phyloP scores from a whole-genome alignment of 1,140 invertebrate genomes.

The Drosophila lacteicornis region DNA sequence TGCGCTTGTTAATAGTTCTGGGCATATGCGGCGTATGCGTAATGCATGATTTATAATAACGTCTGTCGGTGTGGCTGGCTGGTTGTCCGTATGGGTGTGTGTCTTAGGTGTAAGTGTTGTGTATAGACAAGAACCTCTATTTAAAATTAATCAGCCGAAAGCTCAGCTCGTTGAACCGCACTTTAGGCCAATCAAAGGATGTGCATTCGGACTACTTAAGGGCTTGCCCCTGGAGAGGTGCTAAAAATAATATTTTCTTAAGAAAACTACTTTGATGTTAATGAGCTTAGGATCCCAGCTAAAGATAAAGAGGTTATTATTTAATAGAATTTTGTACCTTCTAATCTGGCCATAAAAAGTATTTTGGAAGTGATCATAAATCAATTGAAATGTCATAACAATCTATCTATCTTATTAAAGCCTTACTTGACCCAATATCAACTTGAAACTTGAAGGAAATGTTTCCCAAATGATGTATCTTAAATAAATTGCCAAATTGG shows the following conservation, averaged over 20 bases:
- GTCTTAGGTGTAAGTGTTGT: background rate
- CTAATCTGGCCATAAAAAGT: background rate
- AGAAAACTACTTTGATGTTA: background rate
- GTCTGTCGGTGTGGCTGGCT: background rate
- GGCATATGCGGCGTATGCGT: conserved; percentile 66
- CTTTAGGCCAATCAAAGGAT: conserved; percentile 2
- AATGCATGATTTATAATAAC: conserved; percentile 55
- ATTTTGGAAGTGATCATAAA: too few relatives aligned
- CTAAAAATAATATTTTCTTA: conserved; percentile 3
- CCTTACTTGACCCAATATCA: too few relatives aligned
- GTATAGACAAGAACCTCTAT: conserved; percentile 6
- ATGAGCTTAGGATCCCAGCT: background rate
- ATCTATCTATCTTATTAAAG: too few relatives aligned
- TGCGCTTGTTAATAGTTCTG: conserved; percentile 66
- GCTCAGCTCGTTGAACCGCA: conserved; percentile 30
- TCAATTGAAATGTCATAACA: too few relatives aligned
- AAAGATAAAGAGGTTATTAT: too few relatives aligned
- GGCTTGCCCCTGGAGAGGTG: background rate
- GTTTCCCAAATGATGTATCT: background rate
- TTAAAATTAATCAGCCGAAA: conserved; percentile 31
- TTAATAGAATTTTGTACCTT: background rate
- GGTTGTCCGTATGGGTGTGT: background rate
- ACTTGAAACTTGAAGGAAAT: background rate
- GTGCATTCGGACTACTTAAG: conserved; percentile 2
- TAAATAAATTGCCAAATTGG: background rate